Evolutionary conservation across 2,797 vertebrate species (phyloP), one percentile per base, ranked within the genome.

Genomic region (Hirundo rustica): DNA sequence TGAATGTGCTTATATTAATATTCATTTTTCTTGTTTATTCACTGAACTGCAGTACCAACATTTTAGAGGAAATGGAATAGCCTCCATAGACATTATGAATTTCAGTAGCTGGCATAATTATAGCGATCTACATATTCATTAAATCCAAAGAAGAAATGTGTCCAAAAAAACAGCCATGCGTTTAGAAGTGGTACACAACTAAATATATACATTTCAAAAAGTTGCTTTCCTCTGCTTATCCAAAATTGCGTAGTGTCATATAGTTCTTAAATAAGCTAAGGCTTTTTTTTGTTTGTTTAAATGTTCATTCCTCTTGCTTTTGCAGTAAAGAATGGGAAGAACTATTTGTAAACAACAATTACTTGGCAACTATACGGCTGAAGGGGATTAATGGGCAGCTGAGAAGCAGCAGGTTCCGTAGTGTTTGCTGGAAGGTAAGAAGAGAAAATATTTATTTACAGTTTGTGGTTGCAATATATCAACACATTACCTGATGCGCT

Each of bases 311-410:
- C 90, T 94, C 98, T 95, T 95, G 93, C 98, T 96, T 97, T 97
- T 98, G 97, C 97, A 98, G 98, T 97, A 98, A 98, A 98, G 99
- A 99, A 99, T 99, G 98, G 99, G 98, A 99, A 99, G 99, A 99
- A 98, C 99, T 99, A 98, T 99, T 99, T 99, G 99, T 99, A 99
- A 99, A 99, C 99, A 98, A 98, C 99, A 99, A 99, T 99, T 99
- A 99, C 99, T 99, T 99, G 99, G 99, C 99, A 98, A 97, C 98
- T 98, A 98, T 99, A 98, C 98, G 98, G 98, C 99, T 98, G 97
- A 98, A 98, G 97, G 99, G 99, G 99, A 99, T 99, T 99, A 99
- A 99, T 99, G 99, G 99, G 98, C 98, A 99, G 98, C 98, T 98
- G 98, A 97, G 98, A 98, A 99, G 99, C 98, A 98, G 98, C 98